phyloP scores from a whole-genome alignment of 2,113 vertebrate species.

The Mormyrus iriodes region DNA sequence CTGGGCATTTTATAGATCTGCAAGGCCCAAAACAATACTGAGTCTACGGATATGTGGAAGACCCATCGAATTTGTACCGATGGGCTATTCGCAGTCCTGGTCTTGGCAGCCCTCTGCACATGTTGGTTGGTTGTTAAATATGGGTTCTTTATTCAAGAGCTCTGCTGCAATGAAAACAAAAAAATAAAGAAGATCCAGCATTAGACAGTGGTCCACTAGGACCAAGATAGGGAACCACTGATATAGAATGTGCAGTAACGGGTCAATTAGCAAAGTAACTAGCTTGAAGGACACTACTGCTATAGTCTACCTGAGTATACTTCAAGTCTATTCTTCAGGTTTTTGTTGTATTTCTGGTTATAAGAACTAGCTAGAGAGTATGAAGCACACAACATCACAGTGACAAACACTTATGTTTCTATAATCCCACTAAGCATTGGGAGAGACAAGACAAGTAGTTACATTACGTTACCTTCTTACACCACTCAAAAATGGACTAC shows the following conservation, averaged over 20 bases:
- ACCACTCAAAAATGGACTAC: background rate
- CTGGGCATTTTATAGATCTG: slow-evolving; percentile 20
- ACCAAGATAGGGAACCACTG: background rate
- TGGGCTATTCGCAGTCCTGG: background rate
- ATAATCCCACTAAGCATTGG: background rate
- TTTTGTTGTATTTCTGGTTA: slow-evolving; percentile 2
- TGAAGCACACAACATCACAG: slow-evolving; percentile 26
- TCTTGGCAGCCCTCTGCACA: background rate
- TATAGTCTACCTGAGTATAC: slow-evolving; percentile 7
- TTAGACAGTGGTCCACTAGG: background rate
- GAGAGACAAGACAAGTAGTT: background rate
- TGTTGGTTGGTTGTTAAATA: background rate
- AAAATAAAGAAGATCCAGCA: background rate
- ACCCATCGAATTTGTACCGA: background rate
- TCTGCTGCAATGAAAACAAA: background rate
- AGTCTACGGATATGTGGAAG: background rate
- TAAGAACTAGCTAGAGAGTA: background rate
- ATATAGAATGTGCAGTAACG: background rate
- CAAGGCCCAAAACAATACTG: background rate
- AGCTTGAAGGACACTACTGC: slow-evolving; percentile 33
- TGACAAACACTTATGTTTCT: slow-evolving; percentile 24
- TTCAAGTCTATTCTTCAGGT: background rate
- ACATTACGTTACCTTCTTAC: background rate
- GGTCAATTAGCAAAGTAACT: background rate
- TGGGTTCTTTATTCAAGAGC: background rate